These are phyloP conservation scores for Eutolmus rufibarbis DNA, from an alignment of 2,888 invertebrate species.

Conservation along the genomic window DNA sequence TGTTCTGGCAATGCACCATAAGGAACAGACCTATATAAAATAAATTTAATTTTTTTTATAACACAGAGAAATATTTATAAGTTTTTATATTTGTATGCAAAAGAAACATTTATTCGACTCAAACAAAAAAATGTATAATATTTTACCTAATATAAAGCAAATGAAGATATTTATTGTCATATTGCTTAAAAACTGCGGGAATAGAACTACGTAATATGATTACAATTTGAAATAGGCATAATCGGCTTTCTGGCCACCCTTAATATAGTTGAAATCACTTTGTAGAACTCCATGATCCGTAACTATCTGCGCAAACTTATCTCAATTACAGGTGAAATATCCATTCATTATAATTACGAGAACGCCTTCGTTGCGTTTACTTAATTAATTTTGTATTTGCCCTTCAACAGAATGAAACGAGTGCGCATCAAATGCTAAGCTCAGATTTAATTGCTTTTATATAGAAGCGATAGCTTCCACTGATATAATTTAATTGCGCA, in stretches of 20 bases:
- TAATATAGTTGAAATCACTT: background rate
- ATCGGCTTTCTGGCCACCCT: background rate
- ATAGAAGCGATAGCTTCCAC: background rate
- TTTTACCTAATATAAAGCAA: background rate
- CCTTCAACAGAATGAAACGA: background rate
- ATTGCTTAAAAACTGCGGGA: background rate
- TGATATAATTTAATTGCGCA: background rate
- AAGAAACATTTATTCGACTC: too few species aligned
- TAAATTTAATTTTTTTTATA: background rate
- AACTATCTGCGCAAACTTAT: background rate
- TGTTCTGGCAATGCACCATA: background rate
- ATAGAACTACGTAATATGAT: background rate
- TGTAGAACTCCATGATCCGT: background rate
- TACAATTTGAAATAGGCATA: background rate
- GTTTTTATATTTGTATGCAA: too few species aligned
- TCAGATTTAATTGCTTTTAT: background rate
- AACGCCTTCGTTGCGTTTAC: background rate
- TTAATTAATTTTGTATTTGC: background rate
- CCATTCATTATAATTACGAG: background rate
- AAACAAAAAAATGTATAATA: background rate
- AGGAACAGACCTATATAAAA: background rate
- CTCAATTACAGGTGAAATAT: background rate
- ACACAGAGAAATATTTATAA: background rate
- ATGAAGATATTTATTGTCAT: background rate
- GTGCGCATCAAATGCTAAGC: background rate